A percentile compares a stretch with the other conserved stretches of the same genome.
Evolutionary conservation across 1,140 invertebrate genomes (phyloP).

Genomic region (Apis cerana): DNA sequence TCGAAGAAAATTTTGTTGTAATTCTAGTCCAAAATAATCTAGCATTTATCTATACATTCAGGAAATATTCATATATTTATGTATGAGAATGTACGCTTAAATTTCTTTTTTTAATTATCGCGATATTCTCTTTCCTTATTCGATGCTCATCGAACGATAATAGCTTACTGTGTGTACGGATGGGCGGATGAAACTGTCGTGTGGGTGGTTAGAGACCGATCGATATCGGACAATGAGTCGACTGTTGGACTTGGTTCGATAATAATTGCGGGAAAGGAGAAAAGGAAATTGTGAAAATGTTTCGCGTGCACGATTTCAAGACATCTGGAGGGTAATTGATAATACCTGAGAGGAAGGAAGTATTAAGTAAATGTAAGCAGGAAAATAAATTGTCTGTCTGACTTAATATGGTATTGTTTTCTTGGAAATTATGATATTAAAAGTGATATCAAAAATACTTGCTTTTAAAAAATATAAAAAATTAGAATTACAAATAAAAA

Average conservation of each 20-base stretch:
- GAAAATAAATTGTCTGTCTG: not conserved
- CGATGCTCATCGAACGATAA: not conserved
- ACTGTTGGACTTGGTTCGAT: not conserved
- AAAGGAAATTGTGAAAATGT: conserved; percentile 28
- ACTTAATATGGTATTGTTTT: not conserved
- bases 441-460: not conserved
- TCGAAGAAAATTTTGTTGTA: too few species aligned
- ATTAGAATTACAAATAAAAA: too few species aligned
- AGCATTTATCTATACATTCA: too few species aligned
- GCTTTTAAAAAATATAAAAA: too few species aligned
- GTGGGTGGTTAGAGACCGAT: conserved; percentile 7
- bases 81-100: too few species aligned
- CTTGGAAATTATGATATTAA: not conserved
- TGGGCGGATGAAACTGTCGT: not conserved
- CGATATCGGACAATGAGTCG: conserved; percentile 26
- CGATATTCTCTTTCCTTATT: not conserved
- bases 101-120: conserved; percentile 18
- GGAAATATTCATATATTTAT: too few species aligned
- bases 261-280: conserved; percentile 15
- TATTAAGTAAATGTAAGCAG: not conserved
- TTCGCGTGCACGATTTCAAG: not conserved
- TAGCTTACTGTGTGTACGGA: not conserved
- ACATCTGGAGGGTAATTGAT: not conserved
- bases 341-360: not conserved
- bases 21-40: too few species aligned